Percentiles rank a stretch among this genome's conserved stretches.
Evolutionary conservation across 2,797 vertebrate species (phyloP).

Genomic region (Chromobotia macracanthus): DNA sequence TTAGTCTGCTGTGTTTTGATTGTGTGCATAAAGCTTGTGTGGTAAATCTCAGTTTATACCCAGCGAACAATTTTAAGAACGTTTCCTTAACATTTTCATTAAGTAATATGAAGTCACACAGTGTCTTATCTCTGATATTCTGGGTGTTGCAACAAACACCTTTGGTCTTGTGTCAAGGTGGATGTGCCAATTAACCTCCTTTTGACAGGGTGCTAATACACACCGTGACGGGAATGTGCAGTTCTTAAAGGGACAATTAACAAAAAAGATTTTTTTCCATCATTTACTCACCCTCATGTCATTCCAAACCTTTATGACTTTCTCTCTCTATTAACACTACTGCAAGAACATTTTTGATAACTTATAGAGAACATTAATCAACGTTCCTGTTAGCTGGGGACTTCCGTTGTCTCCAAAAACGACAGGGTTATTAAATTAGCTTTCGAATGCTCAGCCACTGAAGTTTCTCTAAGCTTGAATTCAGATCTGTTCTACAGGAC

Average conservation of each 20-base stretch:
- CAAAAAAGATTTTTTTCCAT: no score
- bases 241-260: no score
- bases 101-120: background rate
- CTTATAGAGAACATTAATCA: no score
- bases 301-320: no score
- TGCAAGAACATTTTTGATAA: no score
- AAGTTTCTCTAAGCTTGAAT: background rate
- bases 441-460: background rate
- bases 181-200: background rate
- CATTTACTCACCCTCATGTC: no score
- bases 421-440: background rate
- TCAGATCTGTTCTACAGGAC: background rate
- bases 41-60: background rate
- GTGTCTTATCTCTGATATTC: constrained; percentile 4
- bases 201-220: background rate
- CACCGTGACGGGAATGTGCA: no score
- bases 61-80: no score
- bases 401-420: no score
- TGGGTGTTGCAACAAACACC: constrained; percentile 4
- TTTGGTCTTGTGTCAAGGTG: constrained; percentile 8
- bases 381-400: no score
- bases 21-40: background rate
- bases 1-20: constrained; percentile 5
- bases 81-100: no score
- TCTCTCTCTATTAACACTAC: no score